Conservation (phyloP, 2,888 invertebrate species). For the Apodemia duryi region DNA sequence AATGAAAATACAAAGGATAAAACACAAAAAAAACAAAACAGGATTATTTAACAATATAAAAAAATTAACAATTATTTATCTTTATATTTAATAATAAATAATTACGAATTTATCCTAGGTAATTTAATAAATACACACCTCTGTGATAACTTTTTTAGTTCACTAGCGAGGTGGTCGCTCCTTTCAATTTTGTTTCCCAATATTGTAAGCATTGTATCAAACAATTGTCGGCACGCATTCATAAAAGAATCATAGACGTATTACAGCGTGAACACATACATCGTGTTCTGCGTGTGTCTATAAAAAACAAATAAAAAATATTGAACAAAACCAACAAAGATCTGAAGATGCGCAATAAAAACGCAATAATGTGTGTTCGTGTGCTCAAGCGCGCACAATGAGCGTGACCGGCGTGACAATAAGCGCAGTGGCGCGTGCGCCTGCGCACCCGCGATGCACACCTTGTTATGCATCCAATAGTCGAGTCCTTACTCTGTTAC, state of each 20-base stretch:
- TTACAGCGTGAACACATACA: slow-evolving; percentile 67
- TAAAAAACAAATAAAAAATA: slow-evolving; percentile 64
- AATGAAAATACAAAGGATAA: too few relatives aligned
- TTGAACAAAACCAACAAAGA: slow-evolving; percentile 65
- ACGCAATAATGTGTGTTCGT: slow-evolving; percentile 66
- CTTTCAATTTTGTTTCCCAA: not conserved
- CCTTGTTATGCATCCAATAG: slow-evolving; percentile 44
- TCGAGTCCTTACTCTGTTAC: not conserved
- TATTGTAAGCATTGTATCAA: slow-evolving; percentile 16
- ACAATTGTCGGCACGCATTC: slow-evolving; percentile 16
- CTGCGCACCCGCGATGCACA: slow-evolving; percentile 42
- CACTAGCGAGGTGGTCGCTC: not conserved
- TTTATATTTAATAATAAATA: too few relatives aligned
- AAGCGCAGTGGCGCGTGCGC: slow-evolving; percentile 64
- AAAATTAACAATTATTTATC: too few relatives aligned
- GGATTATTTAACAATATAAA: too few relatives aligned
- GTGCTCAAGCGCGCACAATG: slow-evolving; percentile 52
- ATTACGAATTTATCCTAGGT: too few relatives aligned
- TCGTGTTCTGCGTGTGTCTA: slow-evolving; percentile 28
- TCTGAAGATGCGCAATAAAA: slow-evolving; percentile 76
- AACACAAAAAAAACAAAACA: too few relatives aligned
- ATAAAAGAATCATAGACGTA: slow-evolving; percentile 6
- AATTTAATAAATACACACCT: too few relatives aligned
- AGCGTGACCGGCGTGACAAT: slow-evolving; percentile 68
- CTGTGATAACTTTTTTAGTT: not conserved